Conservation (phyloP, 2,113 vertebrate genomes). For the Datnioides undecimradiatus region DNA sequence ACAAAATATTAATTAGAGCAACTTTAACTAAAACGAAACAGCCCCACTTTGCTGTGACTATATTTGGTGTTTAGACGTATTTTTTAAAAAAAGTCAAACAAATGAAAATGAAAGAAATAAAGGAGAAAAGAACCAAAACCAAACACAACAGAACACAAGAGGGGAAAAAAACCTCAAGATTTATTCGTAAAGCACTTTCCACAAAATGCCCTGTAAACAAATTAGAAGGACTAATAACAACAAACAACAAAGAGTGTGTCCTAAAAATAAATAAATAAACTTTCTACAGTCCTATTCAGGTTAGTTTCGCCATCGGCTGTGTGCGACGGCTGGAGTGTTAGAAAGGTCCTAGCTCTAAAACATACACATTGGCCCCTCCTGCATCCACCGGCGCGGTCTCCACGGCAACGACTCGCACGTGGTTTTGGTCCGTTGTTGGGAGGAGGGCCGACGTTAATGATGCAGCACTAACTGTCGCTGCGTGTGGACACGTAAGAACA, state of each 20-base stretch:
- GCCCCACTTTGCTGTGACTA: not conserved
- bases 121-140: not conserved
- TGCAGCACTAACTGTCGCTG: constrained; percentile 4
- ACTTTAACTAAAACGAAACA: not conserved
- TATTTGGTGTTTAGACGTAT: not conserved
- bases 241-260: constrained; percentile 49
- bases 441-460: constrained; percentile 22
- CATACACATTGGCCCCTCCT: constrained; percentile 33
- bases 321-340: constrained; percentile 72
- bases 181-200: constrained; percentile 77
- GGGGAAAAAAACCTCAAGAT: constrained; percentile 59
- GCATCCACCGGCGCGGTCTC: not conserved
- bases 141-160: constrained; percentile 44
- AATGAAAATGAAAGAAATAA: not conserved
- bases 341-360: constrained; percentile 56
- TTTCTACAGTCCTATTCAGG: constrained; percentile 64
- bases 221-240: constrained; percentile 65
- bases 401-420: constrained; percentile 13
- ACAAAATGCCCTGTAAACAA: constrained; percentile 79
- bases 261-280: constrained; percentile 84
- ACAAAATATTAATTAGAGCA: not conserved
- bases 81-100: not conserved
- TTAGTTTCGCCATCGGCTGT: constrained; percentile 62
- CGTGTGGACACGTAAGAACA: not conserved
- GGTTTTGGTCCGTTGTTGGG: constrained; percentile 39